Conservation (phyloP, 2,113 vertebrate species). For the Pardalotus punctatus region DNA sequence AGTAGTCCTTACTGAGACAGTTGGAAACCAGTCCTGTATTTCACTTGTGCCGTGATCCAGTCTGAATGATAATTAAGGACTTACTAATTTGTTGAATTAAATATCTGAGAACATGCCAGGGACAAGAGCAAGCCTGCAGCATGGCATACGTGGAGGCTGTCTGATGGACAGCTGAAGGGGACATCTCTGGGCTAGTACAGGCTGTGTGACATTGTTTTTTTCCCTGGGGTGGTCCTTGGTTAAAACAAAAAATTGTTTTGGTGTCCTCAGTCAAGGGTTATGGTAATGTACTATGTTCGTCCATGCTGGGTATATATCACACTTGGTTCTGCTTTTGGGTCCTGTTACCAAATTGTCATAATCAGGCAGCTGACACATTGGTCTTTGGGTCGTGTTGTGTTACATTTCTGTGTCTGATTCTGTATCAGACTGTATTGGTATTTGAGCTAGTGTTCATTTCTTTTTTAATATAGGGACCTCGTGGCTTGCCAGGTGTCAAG, state of each 20-base stretch:
- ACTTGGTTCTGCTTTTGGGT: not conserved
- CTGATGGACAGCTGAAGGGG: not conserved
- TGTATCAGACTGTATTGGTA: not conserved
- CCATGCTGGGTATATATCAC: not conserved
- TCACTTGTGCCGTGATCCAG: not conserved
- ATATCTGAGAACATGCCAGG: not conserved
- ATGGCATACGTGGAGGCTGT: not conserved
- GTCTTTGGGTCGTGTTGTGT: not conserved
- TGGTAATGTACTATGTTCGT: not conserved
- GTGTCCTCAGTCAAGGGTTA: not conserved
- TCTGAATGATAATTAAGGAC: not conserved
- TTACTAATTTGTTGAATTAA: not conserved
- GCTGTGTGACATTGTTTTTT: not conserved
- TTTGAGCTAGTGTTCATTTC: not conserved
- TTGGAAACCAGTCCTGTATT: not conserved
- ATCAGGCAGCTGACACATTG: not conserved
- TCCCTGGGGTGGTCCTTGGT: not conserved
- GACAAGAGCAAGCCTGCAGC: not conserved
- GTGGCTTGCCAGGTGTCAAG: constrained; percentile 84
- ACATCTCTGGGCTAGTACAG: not conserved
- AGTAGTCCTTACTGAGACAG: not conserved
- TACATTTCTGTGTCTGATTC: not conserved
- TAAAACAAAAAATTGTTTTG: not conserved
- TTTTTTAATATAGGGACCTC: constrained; percentile 76
- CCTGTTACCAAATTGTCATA: not conserved